Percentiles rank a stretch among this genome's conserved stretches.
Evolutionary conservation across 2,113 vertebrate genomes (phyloP).

Genomic region (Rana temporaria): DNA sequence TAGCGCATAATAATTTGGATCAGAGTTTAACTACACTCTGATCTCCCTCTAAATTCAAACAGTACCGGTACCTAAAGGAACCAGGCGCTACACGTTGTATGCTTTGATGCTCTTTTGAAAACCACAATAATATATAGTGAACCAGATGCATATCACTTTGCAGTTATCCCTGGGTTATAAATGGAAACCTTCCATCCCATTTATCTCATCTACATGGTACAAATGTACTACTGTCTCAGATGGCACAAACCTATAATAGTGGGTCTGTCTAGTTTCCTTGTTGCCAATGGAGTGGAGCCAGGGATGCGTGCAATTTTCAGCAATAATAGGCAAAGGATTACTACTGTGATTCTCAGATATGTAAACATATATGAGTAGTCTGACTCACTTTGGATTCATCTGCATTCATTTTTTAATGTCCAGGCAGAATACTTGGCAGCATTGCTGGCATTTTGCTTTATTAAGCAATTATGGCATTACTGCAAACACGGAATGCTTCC

Average conservation of each 20-base stretch:
- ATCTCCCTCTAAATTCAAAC: too few species aligned
- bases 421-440: not conserved
- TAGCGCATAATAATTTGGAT: too few species aligned
- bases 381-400: not conserved
- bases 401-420: slow-evolving; percentile 6
- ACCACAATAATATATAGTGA: not conserved
- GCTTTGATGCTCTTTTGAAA: not conserved
- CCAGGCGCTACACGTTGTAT: too few species aligned
- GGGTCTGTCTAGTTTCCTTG: not conserved
- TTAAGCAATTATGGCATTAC: not conserved
- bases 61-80: too few species aligned
- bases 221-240: slow-evolving; percentile 1
- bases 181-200: not conserved
- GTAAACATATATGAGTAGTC: slow-evolving; percentile 27
- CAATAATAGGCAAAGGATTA: slow-evolving; percentile 18
- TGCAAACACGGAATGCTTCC: not conserved
- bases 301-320: not conserved
- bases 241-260: slow-evolving; percentile 4
- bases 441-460: not conserved
- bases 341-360: not conserved
- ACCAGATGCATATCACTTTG: not conserved
- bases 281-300: slow-evolving; percentile 1
- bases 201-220: not conserved
- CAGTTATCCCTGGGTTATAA: not conserved
- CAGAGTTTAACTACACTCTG: too few species aligned